Evolutionary conservation across 1,140 invertebrate species (phyloP).

Genomic region (Dolichoris vasculosae): DNA sequence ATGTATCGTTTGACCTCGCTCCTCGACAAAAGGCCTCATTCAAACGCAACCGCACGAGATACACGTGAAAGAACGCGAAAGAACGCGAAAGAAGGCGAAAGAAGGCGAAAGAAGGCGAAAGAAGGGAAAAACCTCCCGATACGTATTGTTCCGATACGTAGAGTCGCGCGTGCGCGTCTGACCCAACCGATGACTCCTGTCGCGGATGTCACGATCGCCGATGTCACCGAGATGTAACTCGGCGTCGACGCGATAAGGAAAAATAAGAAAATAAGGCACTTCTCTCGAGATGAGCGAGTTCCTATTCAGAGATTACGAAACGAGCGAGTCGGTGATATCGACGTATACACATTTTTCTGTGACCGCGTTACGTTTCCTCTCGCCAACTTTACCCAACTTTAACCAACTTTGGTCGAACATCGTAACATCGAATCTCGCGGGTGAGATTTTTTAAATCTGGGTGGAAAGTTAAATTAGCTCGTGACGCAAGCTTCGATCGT

Average conservation of each 20-base stretch:
- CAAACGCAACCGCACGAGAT: background rate
- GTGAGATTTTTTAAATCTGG: too few relatives aligned
- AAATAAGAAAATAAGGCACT: background rate
- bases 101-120: too few relatives aligned
- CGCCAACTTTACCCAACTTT: too few relatives aligned
- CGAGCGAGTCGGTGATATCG: background rate
- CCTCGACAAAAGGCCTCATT: conserved; percentile 32
- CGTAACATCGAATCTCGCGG: too few relatives aligned
- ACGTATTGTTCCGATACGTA: background rate
- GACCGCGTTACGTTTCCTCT: too few relatives aligned
- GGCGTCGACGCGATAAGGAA: background rate
- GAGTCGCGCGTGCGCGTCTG: background rate
- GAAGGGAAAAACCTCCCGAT: background rate
- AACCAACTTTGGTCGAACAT: too few relatives aligned
- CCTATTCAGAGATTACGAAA: background rate
- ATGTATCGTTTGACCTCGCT: conserved; percentile 37
- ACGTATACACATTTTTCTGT: too few relatives aligned
- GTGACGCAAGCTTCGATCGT: too few relatives aligned
- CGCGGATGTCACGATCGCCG: background rate
- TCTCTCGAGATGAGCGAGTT: too few relatives aligned
- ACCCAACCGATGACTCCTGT: conserved; percentile 29
- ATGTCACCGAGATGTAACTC: background rate
- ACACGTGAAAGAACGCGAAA: background rate
- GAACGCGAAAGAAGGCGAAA: too few relatives aligned
- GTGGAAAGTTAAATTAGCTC: too few relatives aligned